Conservation (phyloP, 2,113 vertebrate species). For the Spermophilus dauricus region DNA sequence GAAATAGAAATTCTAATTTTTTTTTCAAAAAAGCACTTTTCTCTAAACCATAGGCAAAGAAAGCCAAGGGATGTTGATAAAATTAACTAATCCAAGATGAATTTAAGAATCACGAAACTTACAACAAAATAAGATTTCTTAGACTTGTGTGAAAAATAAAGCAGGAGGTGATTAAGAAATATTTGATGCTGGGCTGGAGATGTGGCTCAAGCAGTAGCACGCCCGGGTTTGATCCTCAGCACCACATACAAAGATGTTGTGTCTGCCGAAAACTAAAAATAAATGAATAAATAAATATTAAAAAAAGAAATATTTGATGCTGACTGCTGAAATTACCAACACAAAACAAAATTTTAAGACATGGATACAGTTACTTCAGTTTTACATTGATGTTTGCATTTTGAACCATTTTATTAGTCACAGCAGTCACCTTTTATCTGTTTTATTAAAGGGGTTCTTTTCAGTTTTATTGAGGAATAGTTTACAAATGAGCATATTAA, state of each 20-base stretch:
- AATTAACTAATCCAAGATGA: slow-evolving; percentile 13
- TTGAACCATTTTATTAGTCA: background rate
- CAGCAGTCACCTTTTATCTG: background rate
- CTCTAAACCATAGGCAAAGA: slow-evolving; percentile 35
- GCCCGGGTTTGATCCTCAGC: too few species aligned
- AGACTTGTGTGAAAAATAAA: background rate
- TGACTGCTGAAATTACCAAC: background rate
- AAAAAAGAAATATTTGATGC: background rate
- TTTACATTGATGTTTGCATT: background rate
- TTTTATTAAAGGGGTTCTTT: background rate
- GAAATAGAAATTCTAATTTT: slow-evolving; percentile 35
- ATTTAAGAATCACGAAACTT: slow-evolving; percentile 51
- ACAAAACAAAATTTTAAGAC: background rate
- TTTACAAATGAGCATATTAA: background rate
- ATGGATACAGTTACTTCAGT: background rate
- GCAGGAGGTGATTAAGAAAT: background rate
- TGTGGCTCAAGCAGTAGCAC: too few species aligned
- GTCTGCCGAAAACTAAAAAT: too few species aligned
- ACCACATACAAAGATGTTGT: too few species aligned
- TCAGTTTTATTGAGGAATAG: background rate
- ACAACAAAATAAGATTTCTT: slow-evolving; percentile 7
- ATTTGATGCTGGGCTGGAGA: background rate
- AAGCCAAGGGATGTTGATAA: slow-evolving; percentile 30
- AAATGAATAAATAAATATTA: too few species aligned
- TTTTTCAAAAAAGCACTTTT: background rate